Conservation (phyloP, 2,113 vertebrate species). For the Zapus hudsonius region DNA sequence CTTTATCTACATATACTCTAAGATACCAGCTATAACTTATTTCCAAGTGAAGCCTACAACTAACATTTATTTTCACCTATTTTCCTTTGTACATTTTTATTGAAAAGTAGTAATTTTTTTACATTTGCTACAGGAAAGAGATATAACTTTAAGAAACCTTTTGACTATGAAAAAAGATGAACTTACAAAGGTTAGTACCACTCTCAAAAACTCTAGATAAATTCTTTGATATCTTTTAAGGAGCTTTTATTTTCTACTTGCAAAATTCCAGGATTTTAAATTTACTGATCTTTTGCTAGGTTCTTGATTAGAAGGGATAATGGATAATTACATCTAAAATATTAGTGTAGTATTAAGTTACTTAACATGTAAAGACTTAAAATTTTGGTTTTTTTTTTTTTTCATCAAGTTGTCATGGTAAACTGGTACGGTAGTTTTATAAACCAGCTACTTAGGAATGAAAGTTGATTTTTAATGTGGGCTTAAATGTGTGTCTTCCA, state of each 20-base stretch:
- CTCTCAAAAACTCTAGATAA: conserved; percentile 26
- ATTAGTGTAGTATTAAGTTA: neutral
- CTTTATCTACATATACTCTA: neutral
- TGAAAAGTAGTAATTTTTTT: conserved; percentile 42
- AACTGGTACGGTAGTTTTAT: conserved; percentile 18
- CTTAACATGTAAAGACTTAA: conserved; percentile 12
- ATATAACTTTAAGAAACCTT: conserved; percentile 91
- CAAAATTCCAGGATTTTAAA: conserved; percentile 9
- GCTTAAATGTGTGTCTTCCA: neutral
- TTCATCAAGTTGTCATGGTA: no score
- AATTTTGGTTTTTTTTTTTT: neutral
- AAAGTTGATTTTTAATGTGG: neutral
- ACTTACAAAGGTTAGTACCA: conserved; percentile 89
- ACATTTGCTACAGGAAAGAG: conserved; percentile 88
- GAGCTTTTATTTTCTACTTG: conserved; percentile 48
- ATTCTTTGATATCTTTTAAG: conserved; percentile 13
- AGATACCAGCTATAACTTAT: neutral
- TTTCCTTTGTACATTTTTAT: conserved; percentile 48
- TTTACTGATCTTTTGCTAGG: conserved; percentile 15
- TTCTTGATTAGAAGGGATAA: conserved; percentile 35
- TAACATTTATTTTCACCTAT: neutral
- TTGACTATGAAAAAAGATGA: conserved; percentile 92
- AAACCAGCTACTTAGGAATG: conserved; percentile 14
- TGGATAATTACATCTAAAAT: neutral
- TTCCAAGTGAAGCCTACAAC: neutral